Evolutionary conservation across 2,113 vertebrate genomes (phyloP), one percentile per base, ranked within the genome.

Genomic region (Peromyscus maniculatus): DNA sequence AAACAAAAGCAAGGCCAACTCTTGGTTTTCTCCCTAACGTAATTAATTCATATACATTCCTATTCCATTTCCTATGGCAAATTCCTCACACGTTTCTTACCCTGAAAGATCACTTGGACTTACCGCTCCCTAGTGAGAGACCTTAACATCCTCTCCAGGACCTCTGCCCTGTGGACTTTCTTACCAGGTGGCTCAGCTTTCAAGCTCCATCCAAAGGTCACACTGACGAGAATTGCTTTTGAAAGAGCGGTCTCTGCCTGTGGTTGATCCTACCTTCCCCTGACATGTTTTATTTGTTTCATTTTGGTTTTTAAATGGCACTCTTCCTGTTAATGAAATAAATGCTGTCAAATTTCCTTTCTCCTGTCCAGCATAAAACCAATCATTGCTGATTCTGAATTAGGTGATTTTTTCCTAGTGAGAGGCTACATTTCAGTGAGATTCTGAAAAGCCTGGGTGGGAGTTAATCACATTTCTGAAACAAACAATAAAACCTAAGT

Each of bases 401-500:
- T 46, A n/a, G 57, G 57, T 69, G n/a, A 91, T 59, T 80, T 86
- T 93, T n/a, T 75, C 43, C 69, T 39, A 26, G 21, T 31, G 79
- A 93, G 39, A 52, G 33, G 33, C 36, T 55, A 75, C 78, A 43
- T 89, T 86, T 86, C 39, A 21, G 0, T 89, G 78, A 96, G 72
- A 89, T 43, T n/a, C 59, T 92, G 36, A 77, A 95, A 95, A 17
- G 49, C 13, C 57, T 75, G 26, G 43, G 36, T 87, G 15, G 66
- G 7, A 92, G 55, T 86, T 92, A 55, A 92, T 57, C 67, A 78
- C 49, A n/a, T 82, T 80, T 94, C 72, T 62, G 80, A 95, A 86
- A 79, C 79, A 69, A 96, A 86, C 46, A 87, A 52, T 74, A 84
- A 91, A 95, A 91, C 86, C 52, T 75, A 90, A 92, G 31, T 15